These are phyloP conservation scores for Dipodomys stephensi DNA, from an alignment of 2,113 vertebrate genomes.

Conservation along the genomic window DNA sequence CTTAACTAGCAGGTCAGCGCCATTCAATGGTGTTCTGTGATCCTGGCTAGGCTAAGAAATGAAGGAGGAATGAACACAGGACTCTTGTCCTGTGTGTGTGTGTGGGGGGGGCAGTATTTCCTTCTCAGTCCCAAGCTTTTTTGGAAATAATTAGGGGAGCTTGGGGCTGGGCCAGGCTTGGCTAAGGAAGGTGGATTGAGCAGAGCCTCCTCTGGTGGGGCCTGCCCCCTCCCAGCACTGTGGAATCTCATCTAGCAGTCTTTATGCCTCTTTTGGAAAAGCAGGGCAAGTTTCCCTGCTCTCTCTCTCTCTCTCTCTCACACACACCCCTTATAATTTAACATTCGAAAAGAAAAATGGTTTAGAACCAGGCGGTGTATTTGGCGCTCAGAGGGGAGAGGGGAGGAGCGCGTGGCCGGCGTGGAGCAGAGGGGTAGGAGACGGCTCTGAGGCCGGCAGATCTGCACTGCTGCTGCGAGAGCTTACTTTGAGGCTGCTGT, in stretches of 20 bases:
- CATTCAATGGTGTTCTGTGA: not conserved
- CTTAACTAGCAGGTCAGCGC: not conserved
- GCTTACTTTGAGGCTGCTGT: not conserved
- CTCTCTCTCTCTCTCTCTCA: not conserved
- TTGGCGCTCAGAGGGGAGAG: slow-evolving; percentile 58
- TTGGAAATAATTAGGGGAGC: slow-evolving; percentile 60
- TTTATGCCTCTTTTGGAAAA: not conserved
- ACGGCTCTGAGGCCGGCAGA: not conserved
- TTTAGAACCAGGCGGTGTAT: slow-evolving; percentile 66
- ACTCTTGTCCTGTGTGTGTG: not conserved
- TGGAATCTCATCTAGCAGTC: not conserved
- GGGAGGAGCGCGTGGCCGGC: no score
- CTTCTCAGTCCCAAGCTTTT: slow-evolving; percentile 50
- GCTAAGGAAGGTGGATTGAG: not conserved
- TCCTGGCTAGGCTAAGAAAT: not conserved
- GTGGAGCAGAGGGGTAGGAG: no score
- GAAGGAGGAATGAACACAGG: not conserved
- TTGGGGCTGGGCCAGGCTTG: slow-evolving; percentile 42
- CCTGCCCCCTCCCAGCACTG: not conserved
- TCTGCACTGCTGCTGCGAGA: not conserved
- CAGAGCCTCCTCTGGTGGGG: not conserved
- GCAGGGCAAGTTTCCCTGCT: slow-evolving; percentile 65
- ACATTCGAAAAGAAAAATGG: slow-evolving; percentile 75
- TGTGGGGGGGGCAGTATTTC: not conserved
- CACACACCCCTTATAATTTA: slow-evolving; percentile 72